Percentiles rank a stretch among this genome's conserved stretches.
phyloP scores from a whole-genome alignment of 2,113 vertebrate genomes.

The Podocnemis expansa region DNA sequence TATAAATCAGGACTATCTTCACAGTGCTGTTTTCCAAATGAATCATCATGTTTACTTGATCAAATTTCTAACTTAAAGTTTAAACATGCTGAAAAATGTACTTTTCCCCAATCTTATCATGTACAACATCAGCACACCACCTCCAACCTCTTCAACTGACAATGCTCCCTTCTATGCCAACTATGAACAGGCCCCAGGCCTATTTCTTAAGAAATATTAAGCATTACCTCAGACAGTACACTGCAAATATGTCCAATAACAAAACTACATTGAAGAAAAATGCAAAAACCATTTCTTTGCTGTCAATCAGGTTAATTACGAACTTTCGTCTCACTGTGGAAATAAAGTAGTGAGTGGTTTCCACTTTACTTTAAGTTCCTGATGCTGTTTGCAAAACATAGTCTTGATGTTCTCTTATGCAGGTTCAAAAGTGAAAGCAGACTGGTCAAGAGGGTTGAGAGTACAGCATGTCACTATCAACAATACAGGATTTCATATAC shows the following conservation, averaged over 20 bases:
- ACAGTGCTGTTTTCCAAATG: constrained; percentile 34
- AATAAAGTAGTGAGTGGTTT: not conserved
- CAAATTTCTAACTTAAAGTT: constrained; percentile 59
- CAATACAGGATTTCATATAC: constrained; percentile 21
- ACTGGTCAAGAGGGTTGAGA: constrained; percentile 27
- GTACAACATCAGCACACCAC: constrained; percentile 40
- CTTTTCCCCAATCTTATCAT: constrained; percentile 59
- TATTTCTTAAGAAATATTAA: constrained; percentile 62
- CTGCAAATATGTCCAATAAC: constrained; percentile 51
- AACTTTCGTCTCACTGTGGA: constrained; percentile 27
- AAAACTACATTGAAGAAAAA: constrained; percentile 66
- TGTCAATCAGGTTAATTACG: constrained; percentile 61
- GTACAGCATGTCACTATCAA: not conserved
- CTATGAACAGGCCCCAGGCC: constrained; percentile 44
- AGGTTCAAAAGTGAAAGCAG: constrained; percentile 31
- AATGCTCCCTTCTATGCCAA: constrained; percentile 43
- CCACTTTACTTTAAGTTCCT: constrained; percentile 25
- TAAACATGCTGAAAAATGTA: constrained; percentile 70
- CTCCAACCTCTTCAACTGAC: constrained; percentile 50
- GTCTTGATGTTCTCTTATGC: constrained; percentile 34
- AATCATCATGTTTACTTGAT: constrained; percentile 53
- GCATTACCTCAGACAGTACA: constrained; percentile 56
- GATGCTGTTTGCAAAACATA: constrained; percentile 41
- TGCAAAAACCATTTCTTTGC: constrained; percentile 56
- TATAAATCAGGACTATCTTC: constrained; percentile 52